phyloP scores from a whole-genome alignment of 2,113 vertebrate species.

The Ploceus nigricollis region DNA sequence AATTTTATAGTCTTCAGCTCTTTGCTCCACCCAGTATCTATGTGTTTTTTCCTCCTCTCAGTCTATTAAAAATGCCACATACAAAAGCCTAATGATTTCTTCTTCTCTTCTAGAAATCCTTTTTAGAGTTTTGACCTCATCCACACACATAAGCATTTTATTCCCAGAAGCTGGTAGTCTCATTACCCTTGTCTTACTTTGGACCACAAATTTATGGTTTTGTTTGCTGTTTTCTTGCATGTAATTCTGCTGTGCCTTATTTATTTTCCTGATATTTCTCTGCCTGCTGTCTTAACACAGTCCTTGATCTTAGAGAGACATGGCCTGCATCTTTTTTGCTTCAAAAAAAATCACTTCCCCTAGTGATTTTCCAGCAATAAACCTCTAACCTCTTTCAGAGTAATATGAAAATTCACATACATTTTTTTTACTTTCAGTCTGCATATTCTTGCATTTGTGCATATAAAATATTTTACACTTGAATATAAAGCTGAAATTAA shows the following conservation, averaged over 20 bases:
- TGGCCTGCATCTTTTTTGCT: neutral
- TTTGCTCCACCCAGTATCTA: neutral
- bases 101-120: neutral
- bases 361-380: neutral
- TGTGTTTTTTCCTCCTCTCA: neutral
- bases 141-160: neutral
- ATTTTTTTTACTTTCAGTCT: neutral
- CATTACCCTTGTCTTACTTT: neutral
- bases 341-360: neutral
- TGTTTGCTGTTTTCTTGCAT: neutral
- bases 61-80: neutral
- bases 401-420: neutral
- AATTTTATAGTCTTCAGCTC: neutral
- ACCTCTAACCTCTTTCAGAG: neutral
- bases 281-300: neutral
- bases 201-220: neutral
- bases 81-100: neutral
- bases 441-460: neutral
- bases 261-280: neutral
- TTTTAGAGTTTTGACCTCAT: neutral
- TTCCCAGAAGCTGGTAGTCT: neutral
- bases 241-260: neutral
- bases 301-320: neutral
- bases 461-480: neutral
- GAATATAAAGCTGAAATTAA: neutral